These are phyloP conservation scores for Aphaenogaster ashmeadi DNA, from an alignment of 1,140 invertebrate genomes.

Conservation along the genomic window DNA sequence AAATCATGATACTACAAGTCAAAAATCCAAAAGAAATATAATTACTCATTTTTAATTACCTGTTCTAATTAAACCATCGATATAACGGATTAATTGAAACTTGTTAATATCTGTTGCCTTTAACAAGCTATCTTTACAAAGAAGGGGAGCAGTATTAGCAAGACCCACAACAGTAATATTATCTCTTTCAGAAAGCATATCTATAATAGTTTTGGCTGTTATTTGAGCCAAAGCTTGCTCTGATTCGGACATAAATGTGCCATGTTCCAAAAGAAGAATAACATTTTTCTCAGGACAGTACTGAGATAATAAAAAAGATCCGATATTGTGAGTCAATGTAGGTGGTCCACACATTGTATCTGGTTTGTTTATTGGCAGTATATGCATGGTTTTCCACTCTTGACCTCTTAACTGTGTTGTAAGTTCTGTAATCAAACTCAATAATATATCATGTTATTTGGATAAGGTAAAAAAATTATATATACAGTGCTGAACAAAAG, in stretches of 20 bases:
- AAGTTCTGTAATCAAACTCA: slow-evolving; percentile 74
- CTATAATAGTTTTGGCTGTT: slow-evolving; percentile 84
- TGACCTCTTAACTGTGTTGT: slow-evolving; percentile 78
- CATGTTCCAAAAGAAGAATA: slow-evolving; percentile 83
- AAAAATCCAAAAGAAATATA: neutral
- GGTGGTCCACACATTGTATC: slow-evolving; percentile 84
- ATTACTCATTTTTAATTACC: slow-evolving; percentile 68
- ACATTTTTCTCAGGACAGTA: slow-evolving; percentile 84
- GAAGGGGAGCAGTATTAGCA: slow-evolving; percentile 72
- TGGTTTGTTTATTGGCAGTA: slow-evolving; percentile 82
- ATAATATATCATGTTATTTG: slow-evolving; percentile 28
- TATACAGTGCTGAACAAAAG: neutral
- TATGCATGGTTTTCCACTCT: slow-evolving; percentile 84
- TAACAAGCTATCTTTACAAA: slow-evolving; percentile 82
- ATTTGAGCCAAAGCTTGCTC: slow-evolving; percentile 83
- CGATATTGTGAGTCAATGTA: slow-evolving; percentile 83
- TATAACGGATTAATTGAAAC: slow-evolving; percentile 81
- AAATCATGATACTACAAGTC: neutral
- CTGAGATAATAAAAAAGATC: slow-evolving; percentile 83
- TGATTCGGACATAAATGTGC: slow-evolving; percentile 83
- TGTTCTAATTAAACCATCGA: slow-evolving; percentile 80
- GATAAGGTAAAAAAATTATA: neutral
- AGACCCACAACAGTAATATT: slow-evolving; percentile 82
- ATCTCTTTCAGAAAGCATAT: slow-evolving; percentile 84
- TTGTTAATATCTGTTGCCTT: slow-evolving; percentile 85